A percentile compares a stretch with the other conserved stretches of the same genome.
Evolutionary conservation across 2,797 vertebrate genomes (phyloP).

Genomic region (Rhynchonycteris naso): DNA sequence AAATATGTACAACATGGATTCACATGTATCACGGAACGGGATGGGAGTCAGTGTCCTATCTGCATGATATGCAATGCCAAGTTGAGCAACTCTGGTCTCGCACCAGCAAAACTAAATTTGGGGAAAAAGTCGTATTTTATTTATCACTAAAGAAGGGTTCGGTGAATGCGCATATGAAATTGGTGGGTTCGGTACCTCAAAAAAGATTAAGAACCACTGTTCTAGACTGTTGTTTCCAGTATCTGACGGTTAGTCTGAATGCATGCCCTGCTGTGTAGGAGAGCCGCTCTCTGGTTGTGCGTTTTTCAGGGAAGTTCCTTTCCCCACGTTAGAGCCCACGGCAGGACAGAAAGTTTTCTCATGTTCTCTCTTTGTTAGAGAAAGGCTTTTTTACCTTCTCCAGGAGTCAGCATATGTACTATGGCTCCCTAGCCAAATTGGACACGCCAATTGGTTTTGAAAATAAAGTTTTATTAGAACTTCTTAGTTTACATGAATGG

Average conservation of each 20-base stretch:
- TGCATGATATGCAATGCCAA: no score
- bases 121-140: no score
- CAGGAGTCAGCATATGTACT: not conserved
- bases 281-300: not conserved
- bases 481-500: not conserved
- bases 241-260: not conserved
- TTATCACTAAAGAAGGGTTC: no score
- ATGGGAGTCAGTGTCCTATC: no score
- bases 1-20: no score
- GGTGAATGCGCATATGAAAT: no score
- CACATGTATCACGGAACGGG: no score
- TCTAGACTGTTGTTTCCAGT: not conserved
- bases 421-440: not conserved
- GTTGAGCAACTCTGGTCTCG: no score
- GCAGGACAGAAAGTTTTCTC: not conserved
- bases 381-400: not conserved
- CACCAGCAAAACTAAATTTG: no score
- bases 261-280: not conserved
- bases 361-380: not conserved
- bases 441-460: not conserved
- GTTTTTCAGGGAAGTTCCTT: not conserved
- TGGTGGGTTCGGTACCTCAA: no score
- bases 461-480: not conserved
- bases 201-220: no score
- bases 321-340: not conserved